phyloP scores from a whole-genome alignment of 2,113 vertebrate species.

The Macrotus californicus region DNA sequence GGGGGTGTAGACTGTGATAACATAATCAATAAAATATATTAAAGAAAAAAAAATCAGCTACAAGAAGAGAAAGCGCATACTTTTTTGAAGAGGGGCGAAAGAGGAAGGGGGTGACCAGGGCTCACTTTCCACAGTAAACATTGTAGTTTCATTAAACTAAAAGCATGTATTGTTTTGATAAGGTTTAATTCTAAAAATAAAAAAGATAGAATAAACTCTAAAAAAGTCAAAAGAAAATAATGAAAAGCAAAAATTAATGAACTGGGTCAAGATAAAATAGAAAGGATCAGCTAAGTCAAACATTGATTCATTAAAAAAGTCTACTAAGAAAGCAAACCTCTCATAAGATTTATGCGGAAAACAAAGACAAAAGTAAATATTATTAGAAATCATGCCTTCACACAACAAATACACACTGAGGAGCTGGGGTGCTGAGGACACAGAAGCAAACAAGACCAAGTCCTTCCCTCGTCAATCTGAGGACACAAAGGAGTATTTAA shows the following conservation, averaged over 20 bases:
- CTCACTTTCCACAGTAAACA: neutral
- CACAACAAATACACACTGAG: neutral
- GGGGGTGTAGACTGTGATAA: too few relatives aligned
- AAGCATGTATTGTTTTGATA: neutral
- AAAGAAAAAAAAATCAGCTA: too few relatives aligned
- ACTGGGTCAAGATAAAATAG: slow-evolving; percentile 34
- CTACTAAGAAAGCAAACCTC: neutral
- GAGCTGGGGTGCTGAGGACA: neutral
- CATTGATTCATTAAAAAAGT: neutral
- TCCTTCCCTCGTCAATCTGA: neutral
- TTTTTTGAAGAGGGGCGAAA: neutral
- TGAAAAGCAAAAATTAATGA: neutral
- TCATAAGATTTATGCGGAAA: neutral
- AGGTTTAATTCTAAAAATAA: neutral
- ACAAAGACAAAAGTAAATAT: neutral
- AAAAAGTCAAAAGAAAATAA: neutral
- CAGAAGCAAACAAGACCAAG: neutral
- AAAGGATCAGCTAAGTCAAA: neutral
- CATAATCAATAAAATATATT: too few relatives aligned
- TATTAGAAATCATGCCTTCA: neutral
- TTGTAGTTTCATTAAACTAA: neutral
- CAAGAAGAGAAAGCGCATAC: neutral
- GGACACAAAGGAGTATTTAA: neutral
- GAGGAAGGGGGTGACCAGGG: neutral
- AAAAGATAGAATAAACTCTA: neutral